These are phyloP conservation scores for Apis mellifera DNA, from an alignment of 1,140 invertebrate genomes.

Conservation along the genomic window Amel_HAv3.1 CM009936.2:5280501-5281000, in stretches of 20 bases:
- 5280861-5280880: conserved; percentile 58
- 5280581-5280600: too few relatives aligned
- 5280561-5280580: too few relatives aligned
- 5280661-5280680: too few relatives aligned
- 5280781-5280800: conserved; percentile 12
- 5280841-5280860: conserved; percentile 55
- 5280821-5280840: conserved; percentile 40
- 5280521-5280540: too few relatives aligned
- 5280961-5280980: conserved; percentile 70
- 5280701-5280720: neutral
- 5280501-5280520: too few relatives aligned
- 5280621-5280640: too few relatives aligned
- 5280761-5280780: conserved; percentile 3
- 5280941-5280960: conserved; percentile 72
- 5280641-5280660: too few relatives aligned
- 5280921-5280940: conserved; percentile 78
- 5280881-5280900: conserved; percentile 38
- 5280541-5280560: too few relatives aligned
- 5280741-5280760: neutral
- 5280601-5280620: too few relatives aligned
- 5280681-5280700: too few relatives aligned
- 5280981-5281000: conserved; percentile 70
- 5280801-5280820: conserved; percentile 1
- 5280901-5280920: conserved; percentile 67
- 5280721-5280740: neutral